Evolutionary conservation across 2,113 vertebrate species (phyloP).

Genomic region (Chloebia gouldiae): DNA sequence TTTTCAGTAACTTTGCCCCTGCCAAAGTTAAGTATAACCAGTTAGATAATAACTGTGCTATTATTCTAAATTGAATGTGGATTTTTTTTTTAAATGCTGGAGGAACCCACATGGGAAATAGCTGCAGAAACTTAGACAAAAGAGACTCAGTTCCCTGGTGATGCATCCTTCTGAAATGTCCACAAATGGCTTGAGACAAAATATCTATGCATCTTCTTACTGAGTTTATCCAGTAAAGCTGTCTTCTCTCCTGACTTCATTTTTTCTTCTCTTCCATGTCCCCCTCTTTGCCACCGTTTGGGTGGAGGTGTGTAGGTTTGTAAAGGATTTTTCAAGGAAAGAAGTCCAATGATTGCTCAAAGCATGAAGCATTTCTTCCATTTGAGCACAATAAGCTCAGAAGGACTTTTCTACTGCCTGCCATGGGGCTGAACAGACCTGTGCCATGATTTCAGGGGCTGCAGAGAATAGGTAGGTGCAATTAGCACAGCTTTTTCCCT

Average conservation of each 20-base stretch:
- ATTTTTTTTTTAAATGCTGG: not conserved
- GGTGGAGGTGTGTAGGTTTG: not conserved
- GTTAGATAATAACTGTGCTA: not conserved
- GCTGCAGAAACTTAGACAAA: not conserved
- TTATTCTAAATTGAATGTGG: not conserved
- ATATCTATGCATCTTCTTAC: not conserved
- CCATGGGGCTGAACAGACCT: not conserved
- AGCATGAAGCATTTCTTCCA: not conserved
- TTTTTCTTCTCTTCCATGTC: not conserved
- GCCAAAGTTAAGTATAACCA: not conserved
- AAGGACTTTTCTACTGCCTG: not conserved
- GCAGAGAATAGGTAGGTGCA: not conserved
- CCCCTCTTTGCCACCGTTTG: not conserved
- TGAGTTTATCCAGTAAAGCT: not conserved
- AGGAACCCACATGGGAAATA: not conserved
- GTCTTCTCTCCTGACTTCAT: not conserved
- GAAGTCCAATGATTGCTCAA: not conserved
- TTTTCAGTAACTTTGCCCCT: not conserved
- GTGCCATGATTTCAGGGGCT: not conserved
- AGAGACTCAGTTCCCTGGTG: not conserved
- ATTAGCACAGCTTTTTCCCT: not conserved
- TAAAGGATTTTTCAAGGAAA: not conserved
- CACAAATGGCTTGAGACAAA: not conserved
- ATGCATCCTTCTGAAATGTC: not conserved
- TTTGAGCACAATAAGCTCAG: not conserved